A percentile compares a stretch with the other conserved stretches of the same genome.
phyloP scores from a whole-genome alignment of 2,888 invertebrate genomes.

The Lasioglossum lativentre region DNA sequence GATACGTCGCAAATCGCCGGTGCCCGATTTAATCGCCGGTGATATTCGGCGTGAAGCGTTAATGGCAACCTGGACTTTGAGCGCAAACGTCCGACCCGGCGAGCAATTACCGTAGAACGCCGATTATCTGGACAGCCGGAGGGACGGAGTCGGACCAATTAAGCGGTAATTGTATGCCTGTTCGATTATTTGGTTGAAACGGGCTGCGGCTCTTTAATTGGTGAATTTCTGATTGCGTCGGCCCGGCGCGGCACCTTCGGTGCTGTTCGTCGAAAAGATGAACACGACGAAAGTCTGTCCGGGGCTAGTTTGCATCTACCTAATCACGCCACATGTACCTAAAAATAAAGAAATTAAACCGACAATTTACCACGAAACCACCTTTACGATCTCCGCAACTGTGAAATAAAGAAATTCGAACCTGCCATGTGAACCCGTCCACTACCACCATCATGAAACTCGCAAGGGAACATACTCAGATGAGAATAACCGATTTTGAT shows the following conservation, averaged over 20 bases:
- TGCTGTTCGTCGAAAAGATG: not conserved
- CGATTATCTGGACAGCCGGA: conserved; percentile 7
- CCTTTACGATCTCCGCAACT: not conserved
- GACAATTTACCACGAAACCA: not conserved
- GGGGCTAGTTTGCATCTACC: too few relatives aligned
- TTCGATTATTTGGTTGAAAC: conserved; percentile 22
- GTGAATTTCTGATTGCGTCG: conserved; percentile 16
- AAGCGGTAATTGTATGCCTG: conserved; percentile 19
- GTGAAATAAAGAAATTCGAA: not conserved
- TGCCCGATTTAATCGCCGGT: conserved; percentile 4
- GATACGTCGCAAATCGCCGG: conserved; percentile 23
- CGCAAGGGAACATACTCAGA: too few relatives aligned
- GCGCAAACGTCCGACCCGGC: conserved; percentile 2
- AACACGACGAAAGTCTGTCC: not conserved
- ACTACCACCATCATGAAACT: not conserved
- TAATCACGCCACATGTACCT: not conserved
- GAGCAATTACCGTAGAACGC: conserved; percentile 11
- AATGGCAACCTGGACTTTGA: conserved; percentile 12
- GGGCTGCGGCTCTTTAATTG: conserved; percentile 1
- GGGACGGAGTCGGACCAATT: conserved; percentile 23
- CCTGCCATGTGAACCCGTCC: not conserved
- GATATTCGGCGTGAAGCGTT: conserved; percentile 16
- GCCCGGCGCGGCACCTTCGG: not conserved
- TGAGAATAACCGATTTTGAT: too few relatives aligned
- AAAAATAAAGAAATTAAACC: not conserved